Evolutionary conservation across 2,797 vertebrate species (phyloP).

Genomic region (Graptemys geographica): DNA sequence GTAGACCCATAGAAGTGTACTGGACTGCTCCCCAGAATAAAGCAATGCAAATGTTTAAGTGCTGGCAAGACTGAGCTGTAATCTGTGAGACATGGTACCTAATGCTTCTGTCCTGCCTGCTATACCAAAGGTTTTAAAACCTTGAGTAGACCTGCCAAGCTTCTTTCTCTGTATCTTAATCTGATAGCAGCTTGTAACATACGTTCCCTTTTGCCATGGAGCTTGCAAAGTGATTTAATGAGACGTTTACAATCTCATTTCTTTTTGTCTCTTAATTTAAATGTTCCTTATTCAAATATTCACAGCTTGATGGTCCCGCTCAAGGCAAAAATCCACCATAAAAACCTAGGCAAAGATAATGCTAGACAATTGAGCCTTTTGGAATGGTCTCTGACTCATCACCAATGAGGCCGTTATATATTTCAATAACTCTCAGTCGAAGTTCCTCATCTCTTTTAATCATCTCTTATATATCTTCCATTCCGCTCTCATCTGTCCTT

Average conservation of each 20-base stretch:
- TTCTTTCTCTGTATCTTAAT: conserved; percentile 4
- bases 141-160: neutral
- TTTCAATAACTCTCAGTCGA: conserved; percentile 29
- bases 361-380: conserved; percentile 45
- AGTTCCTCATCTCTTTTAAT: conserved; percentile 36
- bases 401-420: neutral
- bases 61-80: neutral
- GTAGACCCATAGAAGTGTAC: neutral
- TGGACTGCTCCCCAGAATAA: neutral
- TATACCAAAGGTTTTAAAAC: neutral
- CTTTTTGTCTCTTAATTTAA: conserved; percentile 37
- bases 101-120: neutral
- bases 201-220: conserved; percentile 16
- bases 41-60: neutral
- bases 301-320: conserved; percentile 45
- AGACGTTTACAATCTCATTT: conserved; percentile 22
- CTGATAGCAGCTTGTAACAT: conserved; percentile 24
- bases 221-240: conserved; percentile 27
- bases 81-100: neutral
- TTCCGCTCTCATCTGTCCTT: neutral
- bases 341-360: conserved; percentile 12
- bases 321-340: conserved; percentile 32
- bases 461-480: neutral
- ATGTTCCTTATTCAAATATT: conserved; percentile 29
- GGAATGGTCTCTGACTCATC: conserved; percentile 3